A percentile compares a stretch with the other conserved stretches of the same genome.
phyloP scores from a whole-genome alignment of 2,888 invertebrate genomes.

The Coelopa pilipes region DNA sequence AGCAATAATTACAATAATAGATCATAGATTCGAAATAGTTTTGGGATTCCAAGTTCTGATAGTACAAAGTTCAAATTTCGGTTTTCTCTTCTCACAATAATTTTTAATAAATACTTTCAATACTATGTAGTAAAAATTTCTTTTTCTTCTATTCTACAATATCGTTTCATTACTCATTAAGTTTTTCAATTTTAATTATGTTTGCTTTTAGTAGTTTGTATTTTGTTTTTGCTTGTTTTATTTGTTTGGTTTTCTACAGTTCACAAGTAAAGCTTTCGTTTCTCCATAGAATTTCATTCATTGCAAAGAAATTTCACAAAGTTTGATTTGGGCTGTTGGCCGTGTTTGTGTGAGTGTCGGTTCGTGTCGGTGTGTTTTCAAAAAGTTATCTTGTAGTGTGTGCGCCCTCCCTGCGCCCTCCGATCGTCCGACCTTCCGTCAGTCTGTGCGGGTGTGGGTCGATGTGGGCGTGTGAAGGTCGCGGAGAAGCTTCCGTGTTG shows the following conservation, averaged over 20 bases:
- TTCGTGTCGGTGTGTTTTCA: no score
- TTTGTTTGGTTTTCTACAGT: neutral
- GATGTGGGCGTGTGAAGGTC: no score
- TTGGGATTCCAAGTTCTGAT: no score
- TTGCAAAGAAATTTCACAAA: neutral
- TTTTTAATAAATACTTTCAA: no score
- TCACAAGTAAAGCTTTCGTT: constrained; percentile 33
- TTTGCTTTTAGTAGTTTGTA: neutral
- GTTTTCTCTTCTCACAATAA: neutral
- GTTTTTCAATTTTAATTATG: constrained; percentile 5
- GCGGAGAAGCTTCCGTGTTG: no score
- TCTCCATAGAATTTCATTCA: no score
- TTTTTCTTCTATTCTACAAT: constrained; percentile 14
- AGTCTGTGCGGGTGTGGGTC: no score
- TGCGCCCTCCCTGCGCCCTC: no score
- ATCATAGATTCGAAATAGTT: no score
- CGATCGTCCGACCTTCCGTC: no score
- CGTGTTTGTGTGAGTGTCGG: neutral
- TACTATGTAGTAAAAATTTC: neutral
- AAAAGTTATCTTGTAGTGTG: no score
- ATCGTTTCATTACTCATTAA: neutral
- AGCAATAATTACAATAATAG: constrained; percentile 12
- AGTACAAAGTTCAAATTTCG: neutral
- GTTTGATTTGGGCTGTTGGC: neutral
- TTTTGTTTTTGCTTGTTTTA: constrained; percentile 12